Conservation (phyloP, 2,888 invertebrate genomes). For the Sphecodes monilicornis region DNA sequence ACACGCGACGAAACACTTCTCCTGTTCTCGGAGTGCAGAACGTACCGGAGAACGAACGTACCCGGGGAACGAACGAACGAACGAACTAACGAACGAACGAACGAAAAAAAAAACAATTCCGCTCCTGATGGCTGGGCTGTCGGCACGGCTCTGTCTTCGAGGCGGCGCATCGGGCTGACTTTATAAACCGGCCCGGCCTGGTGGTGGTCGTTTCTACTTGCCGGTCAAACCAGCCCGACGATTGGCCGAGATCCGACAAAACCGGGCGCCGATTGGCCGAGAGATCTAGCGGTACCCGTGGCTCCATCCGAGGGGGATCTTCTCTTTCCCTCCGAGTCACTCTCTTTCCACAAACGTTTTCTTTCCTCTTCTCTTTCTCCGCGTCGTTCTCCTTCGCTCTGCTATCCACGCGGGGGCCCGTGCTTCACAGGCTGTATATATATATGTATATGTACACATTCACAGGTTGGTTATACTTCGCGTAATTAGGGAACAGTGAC, state of each 20-base stretch:
- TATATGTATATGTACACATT: no score
- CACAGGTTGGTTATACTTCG: constrained; percentile 67
- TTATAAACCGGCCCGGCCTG: constrained; percentile 81
- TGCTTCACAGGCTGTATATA: constrained; percentile 62
- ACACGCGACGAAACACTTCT: constrained; percentile 56
- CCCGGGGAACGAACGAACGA: constrained; percentile 1
- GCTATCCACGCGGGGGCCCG: neutral
- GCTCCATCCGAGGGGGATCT: constrained; percentile 57
- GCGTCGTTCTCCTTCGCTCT: neutral
- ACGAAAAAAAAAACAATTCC: constrained; percentile 61
- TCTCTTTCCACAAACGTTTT: constrained; percentile 20
- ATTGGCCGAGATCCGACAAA: constrained; percentile 77
- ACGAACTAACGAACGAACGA: neutral
- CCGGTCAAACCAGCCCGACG: constrained; percentile 67
- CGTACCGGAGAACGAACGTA: neutral
- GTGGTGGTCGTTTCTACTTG: constrained; percentile 73
- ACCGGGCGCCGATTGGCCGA: constrained; percentile 56
- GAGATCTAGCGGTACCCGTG: constrained; percentile 76
- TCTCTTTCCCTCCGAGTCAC: constrained; percentile 31
- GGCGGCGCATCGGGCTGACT: constrained; percentile 81
- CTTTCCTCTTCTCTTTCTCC: constrained; percentile 39
- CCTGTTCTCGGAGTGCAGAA: neutral
- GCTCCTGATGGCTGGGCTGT: constrained; percentile 82
- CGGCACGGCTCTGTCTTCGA: constrained; percentile 84
- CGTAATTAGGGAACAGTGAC: constrained; percentile 81